Conservation (phyloP, 2,797 vertebrate species). For the Mionectes olivaceus region DNA sequence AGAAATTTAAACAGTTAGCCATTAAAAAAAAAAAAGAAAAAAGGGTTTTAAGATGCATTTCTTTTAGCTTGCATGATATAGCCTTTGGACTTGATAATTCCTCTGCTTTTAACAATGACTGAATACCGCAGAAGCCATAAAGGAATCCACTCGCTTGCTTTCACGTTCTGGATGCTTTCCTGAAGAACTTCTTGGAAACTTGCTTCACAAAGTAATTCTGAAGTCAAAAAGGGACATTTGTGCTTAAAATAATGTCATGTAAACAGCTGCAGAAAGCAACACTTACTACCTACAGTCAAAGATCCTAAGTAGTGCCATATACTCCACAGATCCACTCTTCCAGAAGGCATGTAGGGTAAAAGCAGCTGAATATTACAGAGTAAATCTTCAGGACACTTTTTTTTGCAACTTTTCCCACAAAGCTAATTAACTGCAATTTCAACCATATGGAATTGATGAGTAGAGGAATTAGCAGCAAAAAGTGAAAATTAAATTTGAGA, state of each 20-base stretch:
- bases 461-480: not conserved
- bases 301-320: not conserved
- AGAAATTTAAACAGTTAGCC: conserved; percentile 20
- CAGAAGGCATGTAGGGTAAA: not conserved
- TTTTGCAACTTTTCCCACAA: not conserved
- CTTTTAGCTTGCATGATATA: conserved; percentile 93
- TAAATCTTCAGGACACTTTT: not conserved
- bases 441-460: not conserved
- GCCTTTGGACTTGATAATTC: conserved; percentile 98
- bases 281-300: not conserved
- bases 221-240: conserved; percentile 62
- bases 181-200: conserved; percentile 90
- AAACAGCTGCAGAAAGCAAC: conserved; percentile 36
- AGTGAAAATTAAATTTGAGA: not conserved
- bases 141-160: conserved; percentile 86
- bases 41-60: conserved; percentile 72
- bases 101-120: conserved; percentile 96
- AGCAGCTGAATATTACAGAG: not conserved
- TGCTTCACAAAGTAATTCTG: conserved; percentile 92
- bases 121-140: conserved; percentile 98
- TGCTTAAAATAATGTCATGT: conserved; percentile 30
- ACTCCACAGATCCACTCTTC: not conserved
- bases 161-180: conserved; percentile 84
- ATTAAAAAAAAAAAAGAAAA: not conserved
- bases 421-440: not conserved